These are phyloP conservation scores for Tenthredo livida DNA, from an alignment of 2,888 invertebrate genomes.

Conservation along the genomic window DNA sequence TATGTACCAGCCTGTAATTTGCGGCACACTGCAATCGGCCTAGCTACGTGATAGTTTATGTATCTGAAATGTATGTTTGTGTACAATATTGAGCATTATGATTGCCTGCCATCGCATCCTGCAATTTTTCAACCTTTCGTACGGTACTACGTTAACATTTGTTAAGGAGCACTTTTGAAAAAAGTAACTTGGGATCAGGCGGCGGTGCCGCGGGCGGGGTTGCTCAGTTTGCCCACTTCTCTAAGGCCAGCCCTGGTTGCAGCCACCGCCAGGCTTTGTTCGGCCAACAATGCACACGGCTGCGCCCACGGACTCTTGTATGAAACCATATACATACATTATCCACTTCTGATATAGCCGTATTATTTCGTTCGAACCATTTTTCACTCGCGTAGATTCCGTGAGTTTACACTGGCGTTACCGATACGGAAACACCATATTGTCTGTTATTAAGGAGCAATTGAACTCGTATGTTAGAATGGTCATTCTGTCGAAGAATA, in stretches of 20 bases:
- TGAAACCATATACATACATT: slow-evolving; percentile 67
- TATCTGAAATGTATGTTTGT: neutral
- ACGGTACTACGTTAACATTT: slow-evolving; percentile 33
- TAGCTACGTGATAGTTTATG: neutral
- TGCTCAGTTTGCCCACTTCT: slow-evolving; percentile 43
- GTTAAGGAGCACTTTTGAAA: neutral
- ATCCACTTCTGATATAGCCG: slow-evolving; percentile 68
- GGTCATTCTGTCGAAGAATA: neutral
- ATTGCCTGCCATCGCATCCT: neutral
- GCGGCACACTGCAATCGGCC: slow-evolving; percentile 14
- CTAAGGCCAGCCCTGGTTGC: slow-evolving; percentile 50
- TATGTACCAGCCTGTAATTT: neutral
- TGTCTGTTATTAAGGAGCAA: slow-evolving; percentile 13
- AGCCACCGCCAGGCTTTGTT: slow-evolving; percentile 69
- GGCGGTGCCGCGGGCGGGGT: slow-evolving; percentile 58
- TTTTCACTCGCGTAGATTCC: slow-evolving; percentile 48
- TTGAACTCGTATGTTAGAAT: slow-evolving; percentile 30
- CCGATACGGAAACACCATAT: slow-evolving; percentile 27
- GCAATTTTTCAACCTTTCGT: slow-evolving; percentile 35
- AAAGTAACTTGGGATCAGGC: slow-evolving; percentile 27
- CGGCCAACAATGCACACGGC: slow-evolving; percentile 70
- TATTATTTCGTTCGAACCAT: slow-evolving; percentile 63
- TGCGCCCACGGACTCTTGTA: slow-evolving; percentile 66
- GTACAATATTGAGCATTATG: slow-evolving; percentile 3
- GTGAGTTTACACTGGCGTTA: slow-evolving; percentile 34